A percentile compares a stretch with the other conserved stretches of the same genome.
Conservation (phyloP, 2,888 invertebrate species). For the Pseudococcus jackbeardsleyi region DNA sequence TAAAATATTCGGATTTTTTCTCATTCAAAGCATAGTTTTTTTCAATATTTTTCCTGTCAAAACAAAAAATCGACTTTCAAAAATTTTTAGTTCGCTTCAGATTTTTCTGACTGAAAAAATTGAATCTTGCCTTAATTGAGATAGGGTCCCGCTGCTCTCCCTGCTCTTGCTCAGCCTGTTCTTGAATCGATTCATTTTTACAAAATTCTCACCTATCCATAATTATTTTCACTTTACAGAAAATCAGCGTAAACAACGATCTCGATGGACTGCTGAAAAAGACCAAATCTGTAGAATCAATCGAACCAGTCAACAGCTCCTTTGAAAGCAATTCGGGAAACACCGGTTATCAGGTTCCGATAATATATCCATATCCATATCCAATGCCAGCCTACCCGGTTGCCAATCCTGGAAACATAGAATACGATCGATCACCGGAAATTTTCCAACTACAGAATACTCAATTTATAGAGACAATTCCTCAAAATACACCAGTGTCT, state of each 20-base stretch:
- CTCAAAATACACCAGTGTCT: background rate
- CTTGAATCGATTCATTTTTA: no score
- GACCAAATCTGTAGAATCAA: background rate
- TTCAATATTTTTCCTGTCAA: no score
- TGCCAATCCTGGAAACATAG: background rate
- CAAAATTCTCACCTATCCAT: no score
- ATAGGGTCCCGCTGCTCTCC: no score
- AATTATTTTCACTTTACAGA: background rate
- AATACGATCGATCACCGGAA: background rate
- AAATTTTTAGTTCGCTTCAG: no score
- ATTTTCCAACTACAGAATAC: background rate
- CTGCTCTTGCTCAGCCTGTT: no score
- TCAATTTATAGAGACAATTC: background rate
- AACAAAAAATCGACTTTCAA: no score
- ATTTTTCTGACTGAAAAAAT: no score
- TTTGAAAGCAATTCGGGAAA: background rate
- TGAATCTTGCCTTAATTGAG: no score
- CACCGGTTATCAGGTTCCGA: background rate
- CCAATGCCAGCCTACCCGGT: background rate
- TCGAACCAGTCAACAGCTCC: background rate
- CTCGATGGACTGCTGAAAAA: background rate
- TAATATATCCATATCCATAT: constrained; percentile 22
- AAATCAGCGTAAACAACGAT: constrained; percentile 34
- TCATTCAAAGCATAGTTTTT: no score
- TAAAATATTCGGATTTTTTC: no score